These are phyloP conservation scores for Drosophila biarmipes DNA, from an alignment of 1,140 invertebrate species.

Conservation along the genomic window DNA sequence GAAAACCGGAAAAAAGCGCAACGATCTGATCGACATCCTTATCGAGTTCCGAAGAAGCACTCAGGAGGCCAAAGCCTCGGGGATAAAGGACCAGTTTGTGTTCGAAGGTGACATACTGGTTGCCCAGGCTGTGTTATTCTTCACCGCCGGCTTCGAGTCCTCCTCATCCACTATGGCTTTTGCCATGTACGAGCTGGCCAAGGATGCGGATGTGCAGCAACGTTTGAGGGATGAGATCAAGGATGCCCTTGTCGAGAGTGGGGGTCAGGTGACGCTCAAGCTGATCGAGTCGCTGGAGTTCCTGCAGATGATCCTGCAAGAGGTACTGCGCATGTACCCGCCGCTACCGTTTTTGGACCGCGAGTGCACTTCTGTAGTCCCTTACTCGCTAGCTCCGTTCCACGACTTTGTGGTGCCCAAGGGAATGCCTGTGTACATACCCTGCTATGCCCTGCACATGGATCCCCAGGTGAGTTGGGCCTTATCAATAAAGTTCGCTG, in stretches of 20 bases:
- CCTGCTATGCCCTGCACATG: slow-evolving; percentile 75
- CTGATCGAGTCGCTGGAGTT: slow-evolving; percentile 84
- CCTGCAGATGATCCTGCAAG: slow-evolving; percentile 84
- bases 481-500: not conserved
- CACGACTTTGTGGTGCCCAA: slow-evolving; percentile 62
- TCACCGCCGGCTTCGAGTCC: slow-evolving; percentile 87
- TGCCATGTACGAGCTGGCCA: slow-evolving; percentile 85
- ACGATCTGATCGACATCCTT: slow-evolving; percentile 85
- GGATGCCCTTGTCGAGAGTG: slow-evolving; percentile 75
- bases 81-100: slow-evolving; percentile 35
- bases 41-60: slow-evolving; percentile 71
- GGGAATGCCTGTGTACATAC: slow-evolving; percentile 76
- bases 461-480: slow-evolving; percentile 65
- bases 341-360: slow-evolving; percentile 86
- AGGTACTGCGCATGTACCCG: slow-evolving; percentile 87
- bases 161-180: slow-evolving; percentile 85
- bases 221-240: slow-evolving; percentile 84
- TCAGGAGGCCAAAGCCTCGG: slow-evolving; percentile 35
- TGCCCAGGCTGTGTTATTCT: slow-evolving; percentile 88
- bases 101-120: slow-evolving; percentile 85
- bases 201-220: slow-evolving; percentile 84
- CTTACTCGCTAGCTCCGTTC: slow-evolving; percentile 63
- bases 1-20: slow-evolving; percentile 58
- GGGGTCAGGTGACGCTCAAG: slow-evolving; percentile 83
- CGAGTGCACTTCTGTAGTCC: slow-evolving; percentile 70